A percentile compares a stretch with the other conserved stretches of the same genome.
Evolutionary conservation across 2,888 invertebrate genomes (phyloP).

Genomic region (Amitus sp.): DNA sequence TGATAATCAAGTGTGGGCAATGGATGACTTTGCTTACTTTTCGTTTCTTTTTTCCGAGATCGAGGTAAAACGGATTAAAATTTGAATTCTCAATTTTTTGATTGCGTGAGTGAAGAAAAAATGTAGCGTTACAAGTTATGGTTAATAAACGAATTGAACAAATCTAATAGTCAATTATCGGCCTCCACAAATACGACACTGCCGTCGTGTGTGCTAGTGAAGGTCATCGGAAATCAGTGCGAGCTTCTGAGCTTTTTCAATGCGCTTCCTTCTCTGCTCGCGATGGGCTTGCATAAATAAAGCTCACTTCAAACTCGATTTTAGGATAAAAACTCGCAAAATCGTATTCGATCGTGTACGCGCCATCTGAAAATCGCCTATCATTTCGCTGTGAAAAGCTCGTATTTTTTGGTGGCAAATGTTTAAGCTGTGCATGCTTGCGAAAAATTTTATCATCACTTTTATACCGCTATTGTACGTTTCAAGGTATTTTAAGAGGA

Average conservation of each 20-base stretch:
- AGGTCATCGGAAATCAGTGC: conserved; percentile 42
- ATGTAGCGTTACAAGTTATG: conserved; percentile 14
- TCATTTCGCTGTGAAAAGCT: too few species aligned
- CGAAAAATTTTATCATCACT: not conserved
- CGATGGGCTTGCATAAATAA: conserved; percentile 30
- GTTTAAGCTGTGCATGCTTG: not conserved
- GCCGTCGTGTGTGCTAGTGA: conserved; percentile 28
- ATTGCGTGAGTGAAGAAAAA: conserved; percentile 21
- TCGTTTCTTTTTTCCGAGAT: too few species aligned
- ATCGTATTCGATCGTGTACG: not conserved
- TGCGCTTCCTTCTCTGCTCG: conserved; percentile 47
- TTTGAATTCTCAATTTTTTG: too few species aligned
- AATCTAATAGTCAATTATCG: conserved; percentile 62
- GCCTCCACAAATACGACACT: conserved; percentile 55
- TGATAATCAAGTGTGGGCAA: conserved; percentile 19
- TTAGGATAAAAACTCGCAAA: not conserved
- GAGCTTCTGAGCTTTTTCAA: conserved; percentile 39
- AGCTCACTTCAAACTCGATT: conserved; percentile 25
- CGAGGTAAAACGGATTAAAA: too few species aligned
- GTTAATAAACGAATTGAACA: conserved; percentile 41
- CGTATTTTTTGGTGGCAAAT: too few species aligned
- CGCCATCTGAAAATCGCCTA: not conserved
- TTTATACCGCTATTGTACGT: too few species aligned
- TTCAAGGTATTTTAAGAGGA: too few species aligned
- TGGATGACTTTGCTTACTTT: not conserved